phyloP scores from a whole-genome alignment of 2,888 invertebrate species.

The Drosophila flavopinicola region DNA sequence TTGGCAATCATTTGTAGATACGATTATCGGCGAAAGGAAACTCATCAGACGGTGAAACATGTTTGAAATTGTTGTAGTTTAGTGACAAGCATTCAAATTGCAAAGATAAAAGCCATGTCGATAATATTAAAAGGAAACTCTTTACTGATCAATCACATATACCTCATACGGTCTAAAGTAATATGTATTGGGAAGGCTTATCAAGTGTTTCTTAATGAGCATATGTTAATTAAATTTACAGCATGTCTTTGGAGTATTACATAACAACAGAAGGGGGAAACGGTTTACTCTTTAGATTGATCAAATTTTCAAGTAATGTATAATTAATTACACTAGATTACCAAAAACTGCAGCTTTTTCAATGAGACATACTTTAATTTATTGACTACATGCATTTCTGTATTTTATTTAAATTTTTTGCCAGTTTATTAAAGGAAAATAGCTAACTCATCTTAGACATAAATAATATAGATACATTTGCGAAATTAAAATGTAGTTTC shows the following conservation, averaged over 20 bases:
- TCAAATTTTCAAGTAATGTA: background rate
- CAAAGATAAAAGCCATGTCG: constrained; percentile 37
- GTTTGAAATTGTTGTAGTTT: constrained; percentile 21
- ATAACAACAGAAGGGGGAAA: background rate
- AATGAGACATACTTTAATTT: background rate
- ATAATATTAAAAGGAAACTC: constrained; percentile 20
- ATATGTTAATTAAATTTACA: constrained; percentile 40
- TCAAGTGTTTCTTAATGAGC: constrained; percentile 26
- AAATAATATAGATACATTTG: constrained; percentile 15
- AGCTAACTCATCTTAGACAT: too few species aligned
- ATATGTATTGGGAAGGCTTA: constrained; percentile 8
- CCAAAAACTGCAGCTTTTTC: background rate
- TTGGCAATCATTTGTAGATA: constrained; percentile 37
- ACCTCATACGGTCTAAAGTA: background rate
- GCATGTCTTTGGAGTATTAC: constrained; percentile 12
- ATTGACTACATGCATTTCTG: too few species aligned
- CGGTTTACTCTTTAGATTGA: background rate
- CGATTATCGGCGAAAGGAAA: constrained; percentile 18
- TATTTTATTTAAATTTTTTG: too few species aligned
- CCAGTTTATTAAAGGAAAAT: too few species aligned
- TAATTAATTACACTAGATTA: background rate
- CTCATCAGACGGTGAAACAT: constrained; percentile 34
- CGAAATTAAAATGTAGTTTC: constrained; percentile 60
- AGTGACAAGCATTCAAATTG: constrained; percentile 45
- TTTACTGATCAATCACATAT: constrained; percentile 2